Percentiles rank a stretch among this genome's conserved stretches.
Evolutionary conservation across 2,113 vertebrate genomes (phyloP).

Genomic region (Pteropus alecto): DNA sequence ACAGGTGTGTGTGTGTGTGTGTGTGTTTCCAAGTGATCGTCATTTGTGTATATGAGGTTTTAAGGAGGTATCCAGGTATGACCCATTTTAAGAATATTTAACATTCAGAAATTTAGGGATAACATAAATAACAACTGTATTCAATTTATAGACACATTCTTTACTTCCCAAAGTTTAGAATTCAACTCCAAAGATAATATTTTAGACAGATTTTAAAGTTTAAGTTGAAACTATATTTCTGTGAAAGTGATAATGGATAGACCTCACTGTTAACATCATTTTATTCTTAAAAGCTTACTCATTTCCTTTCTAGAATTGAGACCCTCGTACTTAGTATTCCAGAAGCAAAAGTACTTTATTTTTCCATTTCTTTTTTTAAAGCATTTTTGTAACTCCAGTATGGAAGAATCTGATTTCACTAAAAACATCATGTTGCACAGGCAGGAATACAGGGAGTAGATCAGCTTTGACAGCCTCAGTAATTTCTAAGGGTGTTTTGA

Average conservation of each 20-base stretch:
- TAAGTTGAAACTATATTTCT: neutral
- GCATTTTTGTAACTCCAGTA: neutral
- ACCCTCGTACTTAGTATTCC: neutral
- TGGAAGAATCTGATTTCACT: neutral
- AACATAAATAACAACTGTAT: neutral
- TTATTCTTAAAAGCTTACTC: neutral
- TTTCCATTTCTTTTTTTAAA: neutral
- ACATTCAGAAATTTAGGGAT: neutral
- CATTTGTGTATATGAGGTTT: neutral
- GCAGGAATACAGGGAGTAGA: neutral
- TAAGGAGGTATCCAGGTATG: neutral
- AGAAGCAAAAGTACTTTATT: neutral
- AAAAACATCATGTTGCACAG: neutral
- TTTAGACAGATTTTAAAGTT: slow-evolving; percentile 27
- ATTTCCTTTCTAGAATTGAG: neutral
- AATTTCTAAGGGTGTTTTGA: neutral
- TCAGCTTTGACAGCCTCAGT: neutral
- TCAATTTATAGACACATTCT: neutral
- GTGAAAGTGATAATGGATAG: neutral
- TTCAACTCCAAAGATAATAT: neutral
- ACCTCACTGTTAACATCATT: neutral
- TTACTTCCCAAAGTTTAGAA: neutral
- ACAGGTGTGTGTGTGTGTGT: neutral
- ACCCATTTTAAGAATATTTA: slow-evolving; percentile 1
- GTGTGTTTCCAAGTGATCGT: slow-evolving; percentile 25